Evolutionary conservation across 1,140 invertebrate genomes (phyloP), one percentile per base, ranked within the genome.

Genomic region (Delia radicum): DNA sequence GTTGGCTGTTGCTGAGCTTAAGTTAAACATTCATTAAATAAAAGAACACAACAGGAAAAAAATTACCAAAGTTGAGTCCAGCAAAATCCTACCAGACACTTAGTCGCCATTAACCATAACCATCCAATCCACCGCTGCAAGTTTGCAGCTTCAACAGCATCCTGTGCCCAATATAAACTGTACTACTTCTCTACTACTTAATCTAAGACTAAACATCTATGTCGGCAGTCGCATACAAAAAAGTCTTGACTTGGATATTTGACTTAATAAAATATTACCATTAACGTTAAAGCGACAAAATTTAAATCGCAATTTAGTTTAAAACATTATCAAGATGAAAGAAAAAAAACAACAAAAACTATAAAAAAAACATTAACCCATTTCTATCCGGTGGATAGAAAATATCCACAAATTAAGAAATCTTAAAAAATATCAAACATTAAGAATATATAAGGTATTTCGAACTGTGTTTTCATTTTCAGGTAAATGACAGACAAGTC

Each of bases 201-300:
- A 69, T 69, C 65, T 69, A 69, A 37, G 29, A 24, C n/a, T 33
- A 33, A 33, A 69, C 65, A 69, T 69, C 65, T 69, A 69, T 24
- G 65, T 33, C 65, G 65, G 65, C 65, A 69, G 29, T 18, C 29
- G 65, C 29, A 69, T 29, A 3, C 26, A 29, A 29, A 65, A 46
- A 21, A 55, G 48, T n/a, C n/a, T 55, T 55, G n/a, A 21, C 21
- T 55, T 21, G 18, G 48, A 21, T 21, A 42, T 42, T 55, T 18
- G 48, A 33, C 29, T 69, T 69, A 33, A 69, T 69, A 69, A 69
- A 69, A 69, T 69, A 69, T 69, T 69, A 69, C 65, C 65, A 69
- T 69, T 69, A 69, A 69, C 65, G 65, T 69, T 69, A 69, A 69
- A 69, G 65, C 65, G 65, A 69, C 65, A 69, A 69, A 69, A 69